phyloP scores from a whole-genome alignment of 2,888 invertebrate species.

The Panopea generosa region DNA sequence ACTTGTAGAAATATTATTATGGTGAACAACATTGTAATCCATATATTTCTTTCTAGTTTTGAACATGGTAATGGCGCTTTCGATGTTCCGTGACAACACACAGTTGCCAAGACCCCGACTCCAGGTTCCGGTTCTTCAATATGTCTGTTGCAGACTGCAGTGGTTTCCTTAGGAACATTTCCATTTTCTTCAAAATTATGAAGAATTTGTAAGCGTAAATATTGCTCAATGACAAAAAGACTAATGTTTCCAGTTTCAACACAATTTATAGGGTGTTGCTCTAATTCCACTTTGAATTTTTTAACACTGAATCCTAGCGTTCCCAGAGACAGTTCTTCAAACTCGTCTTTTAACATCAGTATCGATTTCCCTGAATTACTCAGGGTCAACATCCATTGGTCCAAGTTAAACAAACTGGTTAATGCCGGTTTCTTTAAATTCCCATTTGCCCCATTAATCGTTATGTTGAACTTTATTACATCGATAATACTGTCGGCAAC shows the following conservation, averaged over 20 bases:
- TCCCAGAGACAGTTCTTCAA: slow-evolving; percentile 45
- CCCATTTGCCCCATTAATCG: no score
- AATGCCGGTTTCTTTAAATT: no score
- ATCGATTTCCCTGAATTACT: slow-evolving; percentile 36
- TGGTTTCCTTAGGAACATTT: not conserved
- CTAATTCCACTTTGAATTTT: slow-evolving; percentile 15
- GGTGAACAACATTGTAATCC: slow-evolving; percentile 32
- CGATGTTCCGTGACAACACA: slow-evolving; percentile 28
- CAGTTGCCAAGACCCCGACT: slow-evolving; percentile 13
- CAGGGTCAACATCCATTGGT: slow-evolving; percentile 33
- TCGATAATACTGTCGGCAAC: no score
- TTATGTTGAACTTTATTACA: no score
- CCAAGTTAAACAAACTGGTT: slow-evolving; percentile 18
- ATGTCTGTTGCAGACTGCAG: slow-evolving; percentile 41
- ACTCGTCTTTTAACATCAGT: slow-evolving; percentile 44
- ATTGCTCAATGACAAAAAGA: slow-evolving; percentile 14
- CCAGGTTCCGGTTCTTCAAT: not conserved
- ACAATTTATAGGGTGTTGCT: slow-evolving; percentile 36
- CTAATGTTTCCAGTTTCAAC: slow-evolving; percentile 5
- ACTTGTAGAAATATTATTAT: slow-evolving; percentile 34
- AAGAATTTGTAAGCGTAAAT: slow-evolving; percentile 21
- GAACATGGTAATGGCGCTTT: slow-evolving; percentile 18
- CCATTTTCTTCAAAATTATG: slow-evolving; percentile 40
- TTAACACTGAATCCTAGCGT: slow-evolving; percentile 41
- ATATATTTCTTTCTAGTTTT: slow-evolving; percentile 21